Evolutionary conservation across 1,140 invertebrate species (phyloP).

Genomic region (Muscidifurax raptorellus): DNA sequence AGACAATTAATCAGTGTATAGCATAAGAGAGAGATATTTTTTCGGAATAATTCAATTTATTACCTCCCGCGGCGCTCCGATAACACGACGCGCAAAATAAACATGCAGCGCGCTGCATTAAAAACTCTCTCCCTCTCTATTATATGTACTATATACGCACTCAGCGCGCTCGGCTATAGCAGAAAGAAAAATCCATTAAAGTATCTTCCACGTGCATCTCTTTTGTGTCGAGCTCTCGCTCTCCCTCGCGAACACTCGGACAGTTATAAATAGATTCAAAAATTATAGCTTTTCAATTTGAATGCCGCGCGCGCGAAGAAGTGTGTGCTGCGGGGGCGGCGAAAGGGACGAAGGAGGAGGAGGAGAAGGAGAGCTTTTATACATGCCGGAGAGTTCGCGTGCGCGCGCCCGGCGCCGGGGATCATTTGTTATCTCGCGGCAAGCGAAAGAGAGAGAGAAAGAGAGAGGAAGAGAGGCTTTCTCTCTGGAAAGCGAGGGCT

Average conservation of each 20-base stretch:
- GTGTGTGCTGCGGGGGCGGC: constrained; percentile 12
- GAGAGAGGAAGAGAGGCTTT: not conserved
- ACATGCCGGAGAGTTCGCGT: constrained; percentile 22
- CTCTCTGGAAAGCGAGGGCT: not conserved
- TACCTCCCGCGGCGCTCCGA: not conserved
- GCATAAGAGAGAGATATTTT: not conserved
- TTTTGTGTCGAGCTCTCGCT: constrained; percentile 32
- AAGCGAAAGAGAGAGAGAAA: not conserved
- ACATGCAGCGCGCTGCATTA: constrained; percentile 27
- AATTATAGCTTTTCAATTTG: constrained; percentile 59
- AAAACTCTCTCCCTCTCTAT: constrained; percentile 17
- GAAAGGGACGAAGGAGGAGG: constrained; percentile 6
- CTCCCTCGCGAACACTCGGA: constrained; percentile 32
- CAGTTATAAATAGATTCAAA: constrained; percentile 58
- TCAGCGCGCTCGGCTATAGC: not conserved
- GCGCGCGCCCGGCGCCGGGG: constrained; percentile 3
- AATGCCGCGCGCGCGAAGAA: constrained; percentile 16
- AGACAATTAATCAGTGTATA: not conserved
- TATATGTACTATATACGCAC: not conserved
- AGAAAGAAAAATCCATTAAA: constrained; percentile 50
- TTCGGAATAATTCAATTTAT: constrained; percentile 37
- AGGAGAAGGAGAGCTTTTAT: constrained; percentile 28
- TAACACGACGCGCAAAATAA: constrained; percentile 27
- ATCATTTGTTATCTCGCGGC: constrained; percentile 51
- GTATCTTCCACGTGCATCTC: constrained; percentile 45